A percentile compares a stretch with the other conserved stretches of the same genome.
Conservation (phyloP, 1,140 invertebrate species). For the Drosophila albomicans region DNA sequence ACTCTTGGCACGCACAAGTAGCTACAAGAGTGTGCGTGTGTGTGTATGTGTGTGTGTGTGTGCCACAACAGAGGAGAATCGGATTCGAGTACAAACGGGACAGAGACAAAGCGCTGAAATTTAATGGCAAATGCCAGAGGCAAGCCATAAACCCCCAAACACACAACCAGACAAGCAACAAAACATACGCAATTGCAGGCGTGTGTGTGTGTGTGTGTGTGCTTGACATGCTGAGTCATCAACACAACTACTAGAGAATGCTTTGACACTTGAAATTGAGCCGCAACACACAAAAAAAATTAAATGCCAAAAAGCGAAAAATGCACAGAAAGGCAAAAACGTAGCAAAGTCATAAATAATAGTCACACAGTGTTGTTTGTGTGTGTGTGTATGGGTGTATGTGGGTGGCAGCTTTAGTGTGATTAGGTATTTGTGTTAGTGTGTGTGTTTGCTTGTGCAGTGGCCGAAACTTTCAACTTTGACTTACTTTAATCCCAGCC, state of each 20-base stretch:
- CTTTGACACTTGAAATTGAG: slow-evolving; percentile 80
- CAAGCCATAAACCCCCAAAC: slow-evolving; percentile 10
- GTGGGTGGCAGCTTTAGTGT: slow-evolving; percentile 12
- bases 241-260: slow-evolving; percentile 35
- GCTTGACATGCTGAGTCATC: slow-evolving; percentile 66
- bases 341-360: slow-evolving; percentile 80
- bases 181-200: slow-evolving; percentile 20
- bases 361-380: slow-evolving; percentile 39
- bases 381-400: slow-evolving; percentile 4
- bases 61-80: not conserved
- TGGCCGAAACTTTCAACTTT: slow-evolving; percentile 42
- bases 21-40: slow-evolving; percentile 6
- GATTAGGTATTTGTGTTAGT: slow-evolving; percentile 14
- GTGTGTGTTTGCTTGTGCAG: slow-evolving; percentile 1
- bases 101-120: slow-evolving; percentile 35
- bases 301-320: slow-evolving; percentile 73
- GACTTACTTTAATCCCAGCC: slow-evolving; percentile 35
- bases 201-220: slow-evolving; percentile 9
- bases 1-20: not conserved
- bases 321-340: slow-evolving; percentile 74
- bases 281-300: slow-evolving; percentile 61
- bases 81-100: slow-evolving; percentile 12
- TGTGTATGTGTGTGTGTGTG: not conserved
- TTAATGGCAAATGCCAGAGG: slow-evolving; percentile 46
- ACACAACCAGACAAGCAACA: not conserved